Conservation (phyloP, 2,888 invertebrate genomes). For the Endomychus coccineus region DNA sequence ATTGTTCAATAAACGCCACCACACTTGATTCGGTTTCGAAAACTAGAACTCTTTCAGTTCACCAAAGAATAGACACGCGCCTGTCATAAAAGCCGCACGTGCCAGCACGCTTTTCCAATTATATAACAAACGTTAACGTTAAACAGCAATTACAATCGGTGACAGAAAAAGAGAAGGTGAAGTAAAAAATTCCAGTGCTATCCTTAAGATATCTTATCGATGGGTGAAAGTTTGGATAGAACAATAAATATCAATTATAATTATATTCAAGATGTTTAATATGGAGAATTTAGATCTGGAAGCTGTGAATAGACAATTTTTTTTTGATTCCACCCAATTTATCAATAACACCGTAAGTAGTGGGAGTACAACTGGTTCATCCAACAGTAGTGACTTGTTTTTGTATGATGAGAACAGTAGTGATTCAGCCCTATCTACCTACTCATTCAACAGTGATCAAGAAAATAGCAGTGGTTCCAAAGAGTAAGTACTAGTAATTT, state of each 20-base stretch:
- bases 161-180: too few species aligned
- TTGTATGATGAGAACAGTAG: conserved; percentile 57
- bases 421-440: conserved; percentile 57
- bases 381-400: conserved; percentile 60
- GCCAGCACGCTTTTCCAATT: conserved; percentile 24
- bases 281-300: conserved; percentile 64
- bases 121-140: too few species aligned
- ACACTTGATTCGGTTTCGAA: conserved; percentile 15
- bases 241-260: too few species aligned
- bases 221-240: neutral
- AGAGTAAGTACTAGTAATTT: conserved; percentile 54
- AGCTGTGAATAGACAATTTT: conserved; percentile 60
- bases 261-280: conserved; percentile 54
- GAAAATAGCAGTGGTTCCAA: conserved; percentile 64
- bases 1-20: conserved; percentile 15
- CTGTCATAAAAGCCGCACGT: conserved; percentile 25
- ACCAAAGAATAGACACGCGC: conserved; percentile 30
- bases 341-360: conserved; percentile 46
- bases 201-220: too few species aligned
- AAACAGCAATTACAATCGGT: too few species aligned
- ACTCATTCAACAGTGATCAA: conserved; percentile 73
- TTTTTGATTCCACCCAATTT: conserved; percentile 48
- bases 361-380: conserved; percentile 52
- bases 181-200: too few species aligned
- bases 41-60: conserved; percentile 27